Base-by-base conservation (phyloP, 1,140 invertebrate species). In the Anagrus nilaparvatae region DNA sequence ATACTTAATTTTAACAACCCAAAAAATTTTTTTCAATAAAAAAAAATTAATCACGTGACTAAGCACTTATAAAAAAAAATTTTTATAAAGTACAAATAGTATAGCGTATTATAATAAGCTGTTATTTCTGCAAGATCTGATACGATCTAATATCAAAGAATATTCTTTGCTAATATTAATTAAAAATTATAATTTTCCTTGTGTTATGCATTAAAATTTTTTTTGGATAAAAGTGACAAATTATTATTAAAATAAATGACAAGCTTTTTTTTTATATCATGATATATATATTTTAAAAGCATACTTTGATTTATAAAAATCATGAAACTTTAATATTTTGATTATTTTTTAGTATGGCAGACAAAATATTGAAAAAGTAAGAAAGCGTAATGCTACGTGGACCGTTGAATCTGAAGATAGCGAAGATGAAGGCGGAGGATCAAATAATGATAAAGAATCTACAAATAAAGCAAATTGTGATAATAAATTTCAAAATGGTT, bases 281-380 rank as follows among this genome's bases (percentile, higher is more conserved):
- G n/a, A 37, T 14, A 17, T 14, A 7, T 17, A 18, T 12, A 34
- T 17, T 20, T 18, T 5, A 14, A 34, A 20, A 34, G 20, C 3
- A 7, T 9, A 13, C 12, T 16, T 12, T 5, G 17, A 7, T 38
- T 40, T 39, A 38, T 27, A 23, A 29, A 4, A 40, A 34, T 28
- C 5, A 25, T 31, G 34, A 8, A 37, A 34, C 39, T 51, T 49
- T 52, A 51, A n/a, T n/a, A n/a, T n/a, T n/a, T n/a, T n/a, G n/a
- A n/a, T n/a, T n/a, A n/a, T 44, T 25, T 73, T 74, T 24, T 66
- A 84, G 81, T 86, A 82, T 70, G 84, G 84, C 17, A 68, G 83
- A 42, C 77, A 81, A 62, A 83, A 83, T 57, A 86, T 87, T 43
- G 83, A 86, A 64, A 78, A 76, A 29, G 79, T 79, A 10, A 78